phyloP scores from a whole-genome alignment of 2,888 invertebrate species.

The Pyrocoelia pectoralis region DNA sequence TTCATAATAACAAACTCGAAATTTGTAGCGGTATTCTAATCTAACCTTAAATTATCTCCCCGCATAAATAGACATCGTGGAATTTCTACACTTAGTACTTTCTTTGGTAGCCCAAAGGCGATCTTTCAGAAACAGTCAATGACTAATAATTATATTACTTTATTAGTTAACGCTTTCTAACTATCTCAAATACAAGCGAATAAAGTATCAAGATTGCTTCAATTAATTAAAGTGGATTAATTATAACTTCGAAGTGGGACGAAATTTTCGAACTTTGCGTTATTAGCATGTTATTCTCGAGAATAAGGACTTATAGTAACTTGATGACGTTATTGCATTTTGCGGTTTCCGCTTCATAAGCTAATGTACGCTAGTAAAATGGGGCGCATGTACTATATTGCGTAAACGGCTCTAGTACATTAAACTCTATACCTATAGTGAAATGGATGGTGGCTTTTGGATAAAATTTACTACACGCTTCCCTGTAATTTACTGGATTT shows the following conservation, averaged over 20 bases:
- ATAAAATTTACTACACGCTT: slow-evolving; percentile 6
- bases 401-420: not conserved
- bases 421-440: not conserved
- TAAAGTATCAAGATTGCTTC: no score
- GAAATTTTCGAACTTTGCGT: not conserved
- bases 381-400: not conserved
- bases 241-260: not conserved
- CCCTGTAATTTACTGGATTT: slow-evolving; percentile 2
- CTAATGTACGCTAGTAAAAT: slow-evolving; percentile 8
- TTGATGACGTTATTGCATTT: slow-evolving; percentile 10
- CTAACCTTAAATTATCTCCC: no score
- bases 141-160: no score
- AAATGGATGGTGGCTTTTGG: slow-evolving; percentile 5
- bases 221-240: not conserved
- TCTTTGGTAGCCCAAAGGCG: no score
- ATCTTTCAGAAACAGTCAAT: no score
- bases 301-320: not conserved
- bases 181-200: no score
- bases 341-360: slow-evolving; percentile 5
- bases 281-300: not conserved
- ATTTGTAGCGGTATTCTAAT: no score
- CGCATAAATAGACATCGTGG: no score
- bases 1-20: no score
- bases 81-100: no score
- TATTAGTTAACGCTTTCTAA: no score